phyloP scores from a whole-genome alignment of 2,888 invertebrate species.

The Entomobrya proxima region DNA sequence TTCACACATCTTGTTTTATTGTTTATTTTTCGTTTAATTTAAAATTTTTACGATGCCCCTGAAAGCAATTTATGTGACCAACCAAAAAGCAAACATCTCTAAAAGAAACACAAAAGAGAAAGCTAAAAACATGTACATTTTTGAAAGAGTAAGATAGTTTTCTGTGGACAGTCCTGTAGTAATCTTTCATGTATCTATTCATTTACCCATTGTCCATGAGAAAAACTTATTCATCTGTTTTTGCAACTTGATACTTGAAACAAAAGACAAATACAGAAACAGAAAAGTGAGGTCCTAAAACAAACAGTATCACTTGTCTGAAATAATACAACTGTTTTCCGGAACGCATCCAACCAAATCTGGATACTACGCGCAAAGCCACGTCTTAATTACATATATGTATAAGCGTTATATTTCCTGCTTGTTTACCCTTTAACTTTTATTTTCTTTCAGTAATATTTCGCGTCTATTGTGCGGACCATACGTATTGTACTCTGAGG shows the following conservation, averaged over 20 bases:
- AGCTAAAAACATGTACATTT: too few species aligned
- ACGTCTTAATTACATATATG: neutral
- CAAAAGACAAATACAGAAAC: too few species aligned
- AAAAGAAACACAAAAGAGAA: too few species aligned
- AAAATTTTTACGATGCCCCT: slow-evolving; percentile 51
- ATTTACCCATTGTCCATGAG: too few species aligned
- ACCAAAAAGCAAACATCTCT: neutral
- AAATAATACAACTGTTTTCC: slow-evolving; percentile 21
- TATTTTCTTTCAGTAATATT: slow-evolving; percentile 82
- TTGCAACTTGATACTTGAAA: too few species aligned
- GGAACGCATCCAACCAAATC: slow-evolving; percentile 9
- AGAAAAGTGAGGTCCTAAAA: too few species aligned
- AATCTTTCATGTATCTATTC: too few species aligned
- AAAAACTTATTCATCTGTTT: too few species aligned
- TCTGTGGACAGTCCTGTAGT: too few species aligned
- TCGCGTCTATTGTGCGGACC: slow-evolving; percentile 88
- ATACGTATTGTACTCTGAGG: slow-evolving; percentile 87
- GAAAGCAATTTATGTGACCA: slow-evolving; percentile 48
- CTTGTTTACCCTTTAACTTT: slow-evolving; percentile 2
- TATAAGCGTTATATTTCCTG: neutral
- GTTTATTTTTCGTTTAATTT: slow-evolving; percentile 34
- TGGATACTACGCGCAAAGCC: neutral
- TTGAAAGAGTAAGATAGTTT: too few species aligned
- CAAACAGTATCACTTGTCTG: neutral
- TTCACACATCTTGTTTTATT: neutral